A percentile compares a stretch with the other conserved stretches of the same genome.
Evolutionary conservation across 2,888 invertebrate species (phyloP).

Genomic region (Harpalus rufipes): DNA sequence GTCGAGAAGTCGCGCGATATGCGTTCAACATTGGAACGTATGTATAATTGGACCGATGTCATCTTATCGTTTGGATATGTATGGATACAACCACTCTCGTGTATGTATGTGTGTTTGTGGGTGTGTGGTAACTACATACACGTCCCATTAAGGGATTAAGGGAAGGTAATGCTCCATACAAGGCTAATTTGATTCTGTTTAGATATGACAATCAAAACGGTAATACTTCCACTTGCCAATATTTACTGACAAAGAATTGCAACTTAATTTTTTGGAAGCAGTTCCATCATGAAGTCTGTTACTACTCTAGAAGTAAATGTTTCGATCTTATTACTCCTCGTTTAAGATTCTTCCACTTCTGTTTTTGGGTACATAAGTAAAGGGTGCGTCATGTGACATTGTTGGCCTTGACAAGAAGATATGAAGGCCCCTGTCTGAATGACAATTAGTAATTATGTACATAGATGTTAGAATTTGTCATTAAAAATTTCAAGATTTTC

Average conservation of each 20-base stretch:
- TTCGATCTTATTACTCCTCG: too few species aligned
- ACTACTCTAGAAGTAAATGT: too few species aligned
- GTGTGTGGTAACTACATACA: conserved; percentile 4
- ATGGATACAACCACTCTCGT: background rate
- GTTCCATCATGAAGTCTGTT: too few species aligned
- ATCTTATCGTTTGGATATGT: conserved; percentile 23
- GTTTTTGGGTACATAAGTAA: too few species aligned
- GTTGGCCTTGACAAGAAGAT: too few species aligned
- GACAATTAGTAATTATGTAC: too few species aligned
- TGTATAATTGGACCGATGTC: conserved; percentile 50
- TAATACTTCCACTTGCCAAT: background rate
- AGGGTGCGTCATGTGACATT: too few species aligned
- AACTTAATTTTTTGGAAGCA: too few species aligned
- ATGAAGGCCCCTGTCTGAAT: too few species aligned
- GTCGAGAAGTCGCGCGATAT: conserved; percentile 12
- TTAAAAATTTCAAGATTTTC: too few species aligned
- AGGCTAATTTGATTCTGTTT: background rate
- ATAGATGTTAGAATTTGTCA: too few species aligned
- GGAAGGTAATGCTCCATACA: background rate
- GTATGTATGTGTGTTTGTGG: conserved; percentile 2
- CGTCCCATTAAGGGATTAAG: background rate
- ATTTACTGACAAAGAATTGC: background rate
- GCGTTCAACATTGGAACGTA: conserved; percentile 45
- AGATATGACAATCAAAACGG: background rate
- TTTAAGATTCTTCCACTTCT: too few species aligned